Base-by-base conservation (phyloP, 1,140 invertebrate genomes). In the Papilio dardanus region DNA sequence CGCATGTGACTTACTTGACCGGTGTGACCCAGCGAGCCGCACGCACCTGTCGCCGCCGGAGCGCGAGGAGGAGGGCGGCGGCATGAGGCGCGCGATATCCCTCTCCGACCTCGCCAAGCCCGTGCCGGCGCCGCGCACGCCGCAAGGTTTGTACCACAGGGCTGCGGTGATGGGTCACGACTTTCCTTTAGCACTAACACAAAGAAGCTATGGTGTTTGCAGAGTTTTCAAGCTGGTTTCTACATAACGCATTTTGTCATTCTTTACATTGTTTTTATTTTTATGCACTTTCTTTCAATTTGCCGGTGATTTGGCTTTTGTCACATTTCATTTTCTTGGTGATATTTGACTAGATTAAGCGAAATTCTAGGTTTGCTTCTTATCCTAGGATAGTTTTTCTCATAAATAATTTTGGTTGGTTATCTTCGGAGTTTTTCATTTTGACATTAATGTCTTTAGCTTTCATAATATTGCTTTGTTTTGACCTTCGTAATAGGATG, bases 81-180 rank as follows among this genome's bases (percentile, higher is more conserved):
- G 91, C 74, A 90, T 93, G 93, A 77, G 92, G 80, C 87, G 93
- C 74, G 93, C 91, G 54, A 93, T 93, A 77, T 94, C 92, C 0
- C 88, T 94, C 5, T 94, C 92, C 7, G 91, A 93, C 87, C 80
- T 94, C 86, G 88, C 94, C 82, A 89, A 95, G 86, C 93, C 94
- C 76, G 90, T 89, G 79, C 92, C 92, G 66, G 88, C 92, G 81
- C 93, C 90, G 21, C 88, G 94, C 87, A 93, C 89, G 80, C 81
- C 91, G 68, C 87, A 89, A 92, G 92, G 92, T 93, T 86, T 75
- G 30, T 46, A 77, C 65, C 37, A 19, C 71, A 30, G 24, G 33
- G 66, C 31, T 62, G 24, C 14, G 50, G 69, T 75, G 74, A 50
- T 78, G 77, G 62, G 24, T 28, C 54, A 42, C 19, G 10, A 21